Evolutionary conservation across 2,797 vertebrate species (phyloP), one percentile per base, ranked within the genome.

Genomic region (Eurystomus glaucurus): DNA sequence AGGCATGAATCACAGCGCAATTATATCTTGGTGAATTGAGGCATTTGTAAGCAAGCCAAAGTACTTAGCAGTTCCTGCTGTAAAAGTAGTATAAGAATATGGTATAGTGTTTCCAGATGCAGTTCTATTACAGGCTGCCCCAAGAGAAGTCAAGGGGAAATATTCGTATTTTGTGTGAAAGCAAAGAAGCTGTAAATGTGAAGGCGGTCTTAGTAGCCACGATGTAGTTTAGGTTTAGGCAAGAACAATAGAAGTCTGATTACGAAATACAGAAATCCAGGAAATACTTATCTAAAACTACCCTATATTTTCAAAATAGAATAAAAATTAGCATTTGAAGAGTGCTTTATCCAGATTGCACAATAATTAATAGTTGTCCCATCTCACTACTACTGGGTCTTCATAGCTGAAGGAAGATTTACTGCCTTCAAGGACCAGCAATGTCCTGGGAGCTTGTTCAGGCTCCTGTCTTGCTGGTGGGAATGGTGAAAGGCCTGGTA

Each of bases 91-190:
- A 23, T 88, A 90, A 94, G 93, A 86, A 94, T 86, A 96, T 90
- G 80, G 76, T 70, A 91, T 62, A 97, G 88, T 93, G 83, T 88
- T 97, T 97, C 93, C 95, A 97, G 93, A 96, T 97, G 96, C 94
- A 79, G 79, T 93, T 94, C 93, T 97, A 94, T 95, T 94, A 93
- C 90, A 87, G 79, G 88, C 83, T 76, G 74, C 55, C 85, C 28
- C 48, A 89, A 71, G n/a, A 93, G 71, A 79, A 90, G 70, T 87
- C 85, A 90, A 93, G 66, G 55, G 85, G 88, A 95, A 91, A 77
- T 60, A 22, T 92, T 89, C 31, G 23, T 69, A 62, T 64, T 91
- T 87, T 87, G 20, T 62, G 41, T 41, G 61, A 82, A 74, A 92
- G 55, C 45, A n/a, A 66, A 93, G 46, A 11, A 54, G 58, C n/a